These are phyloP conservation scores for Drosophila fungiperda DNA, from an alignment of 2,888 invertebrate species.

Conservation along the genomic window DNA sequence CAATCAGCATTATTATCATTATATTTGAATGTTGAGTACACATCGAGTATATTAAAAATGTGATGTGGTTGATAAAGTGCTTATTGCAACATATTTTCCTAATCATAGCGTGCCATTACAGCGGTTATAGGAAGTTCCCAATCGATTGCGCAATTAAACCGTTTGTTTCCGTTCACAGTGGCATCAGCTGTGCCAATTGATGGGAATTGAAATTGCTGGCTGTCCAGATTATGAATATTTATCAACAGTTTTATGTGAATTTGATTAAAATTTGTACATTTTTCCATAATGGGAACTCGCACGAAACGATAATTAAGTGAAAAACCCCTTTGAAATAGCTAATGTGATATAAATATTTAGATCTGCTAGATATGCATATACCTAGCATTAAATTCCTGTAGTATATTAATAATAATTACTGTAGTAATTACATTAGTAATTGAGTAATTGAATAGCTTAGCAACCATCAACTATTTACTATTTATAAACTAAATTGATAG, in stretches of 20 bases:
- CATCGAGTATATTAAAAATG: constrained; percentile 11
- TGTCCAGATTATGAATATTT: constrained; percentile 1
- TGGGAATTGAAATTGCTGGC: neutral
- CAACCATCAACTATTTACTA: no score
- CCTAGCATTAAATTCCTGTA: neutral
- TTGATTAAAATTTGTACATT: neutral
- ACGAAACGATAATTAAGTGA: neutral
- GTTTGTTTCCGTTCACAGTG: constrained; percentile 41
- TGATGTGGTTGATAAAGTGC: constrained; percentile 5
- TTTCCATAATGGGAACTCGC: neutral
- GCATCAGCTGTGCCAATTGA: constrained; percentile 1
- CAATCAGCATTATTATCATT: constrained; percentile 26
- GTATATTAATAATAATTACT: neutral
- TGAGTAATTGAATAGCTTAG: neutral
- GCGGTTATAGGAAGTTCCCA: constrained; percentile 32
- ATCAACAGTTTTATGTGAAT: neutral
- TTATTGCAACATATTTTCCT: constrained; percentile 6
- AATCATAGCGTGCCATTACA: constrained; percentile 9
- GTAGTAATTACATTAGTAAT: neutral
- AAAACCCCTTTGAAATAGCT: neutral
- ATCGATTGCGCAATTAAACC: constrained; percentile 26
- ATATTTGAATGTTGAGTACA: constrained; percentile 9
- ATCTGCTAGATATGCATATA: neutral
- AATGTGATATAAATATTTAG: neutral
- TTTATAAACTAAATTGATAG: neutral